phyloP scores from a whole-genome alignment of 2,797 vertebrate genomes.

The Anomalospiza imberbis region DNA sequence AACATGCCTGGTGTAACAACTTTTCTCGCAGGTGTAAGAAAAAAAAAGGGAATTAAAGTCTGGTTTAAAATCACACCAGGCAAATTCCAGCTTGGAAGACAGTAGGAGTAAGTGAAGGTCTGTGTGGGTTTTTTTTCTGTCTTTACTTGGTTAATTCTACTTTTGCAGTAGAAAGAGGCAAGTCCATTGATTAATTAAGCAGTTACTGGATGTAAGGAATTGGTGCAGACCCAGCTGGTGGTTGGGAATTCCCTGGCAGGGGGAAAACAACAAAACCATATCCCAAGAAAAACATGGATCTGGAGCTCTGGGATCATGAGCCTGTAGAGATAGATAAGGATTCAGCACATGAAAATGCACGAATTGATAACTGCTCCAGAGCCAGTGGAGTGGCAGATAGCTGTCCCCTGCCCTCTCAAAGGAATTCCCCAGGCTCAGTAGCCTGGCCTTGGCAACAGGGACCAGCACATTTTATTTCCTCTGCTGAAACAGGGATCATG shows the following conservation, averaged over 20 bases:
- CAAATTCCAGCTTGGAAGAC: neutral
- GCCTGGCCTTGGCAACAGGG: neutral
- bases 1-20: neutral
- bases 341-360: neutral
- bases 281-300: neutral
- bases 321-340: neutral
- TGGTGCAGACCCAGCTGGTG: neutral
- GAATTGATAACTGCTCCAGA: neutral
- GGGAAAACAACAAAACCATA: neutral
- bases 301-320: neutral
- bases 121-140: fast-evolving
- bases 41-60: neutral
- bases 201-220: neutral
- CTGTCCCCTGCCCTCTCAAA: neutral
- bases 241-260: neutral
- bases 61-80: neutral
- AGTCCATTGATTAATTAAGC: neutral
- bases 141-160: neutral
- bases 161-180: neutral
- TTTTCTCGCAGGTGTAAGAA: neutral
- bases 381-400: neutral
- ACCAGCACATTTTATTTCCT: neutral
- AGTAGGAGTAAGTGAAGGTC: neutral
- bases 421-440: neutral
- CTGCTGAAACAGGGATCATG: neutral